Evolutionary conservation across 2,797 vertebrate species (phyloP), one percentile per base, ranked within the genome.

Genomic region (Malurus leucopterus): DNA sequence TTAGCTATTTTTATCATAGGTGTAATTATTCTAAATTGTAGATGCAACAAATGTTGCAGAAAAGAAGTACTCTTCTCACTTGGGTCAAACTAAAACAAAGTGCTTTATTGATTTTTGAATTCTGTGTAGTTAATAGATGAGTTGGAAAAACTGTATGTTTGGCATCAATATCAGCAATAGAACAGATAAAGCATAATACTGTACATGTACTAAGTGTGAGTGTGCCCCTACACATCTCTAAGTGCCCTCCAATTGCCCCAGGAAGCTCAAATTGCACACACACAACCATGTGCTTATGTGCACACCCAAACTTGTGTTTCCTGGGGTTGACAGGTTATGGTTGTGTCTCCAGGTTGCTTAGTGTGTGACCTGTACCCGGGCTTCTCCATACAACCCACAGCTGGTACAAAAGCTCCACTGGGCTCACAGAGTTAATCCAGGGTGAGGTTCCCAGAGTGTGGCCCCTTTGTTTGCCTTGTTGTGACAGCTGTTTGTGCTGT

Each of bases 281-380:
- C 8, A 30, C 4, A 41, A 1, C 8, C 29, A 1, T 4, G 4
- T 6, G 3, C 13, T n/a, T 47, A 17, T 3, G 3, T 27, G 36
- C 27, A 46, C 12, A 29, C 2, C 8, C 43, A 55, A 8, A 13
- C 11, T 21, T 12, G 2, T 8, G 20, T 38, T n/a, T 49, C 1
- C 13, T 29, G 29, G 3, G 24, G 19, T 5, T 54, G 23, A 19
- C 44, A 4, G 4, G 36, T 36, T 34, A 15, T 34, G 9, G 53
- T 57, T 36, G 36, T 36, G 36, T 36, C 34, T 36, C 36, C 36
- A 36, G 36, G 36, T 36, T 24, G 18, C 88, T 36, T 58, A n/a
- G 10, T 43, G 14, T 34, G n/a, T 41, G 16, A 32, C 55, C 15
- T 43, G 13, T 18, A 7, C 13, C 11, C 0, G 0, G 49, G 18